Conservation (phyloP, 2,888 invertebrate genomes). For the Parascotia fuliginaria region DNA sequence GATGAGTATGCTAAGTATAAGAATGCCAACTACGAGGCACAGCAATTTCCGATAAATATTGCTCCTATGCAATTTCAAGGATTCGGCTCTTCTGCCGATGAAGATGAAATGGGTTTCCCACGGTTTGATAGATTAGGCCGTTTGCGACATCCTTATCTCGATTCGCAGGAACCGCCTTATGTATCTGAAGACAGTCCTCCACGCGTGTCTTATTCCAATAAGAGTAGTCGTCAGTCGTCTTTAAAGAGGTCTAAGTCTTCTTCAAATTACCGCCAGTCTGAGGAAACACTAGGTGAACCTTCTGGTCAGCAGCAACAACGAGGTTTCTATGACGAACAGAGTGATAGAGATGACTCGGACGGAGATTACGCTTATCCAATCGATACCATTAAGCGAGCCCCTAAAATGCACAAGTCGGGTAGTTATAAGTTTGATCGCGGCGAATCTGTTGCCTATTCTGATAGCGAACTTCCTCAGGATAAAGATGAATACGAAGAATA, state of each 20-base stretch:
- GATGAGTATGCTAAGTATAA: constrained; percentile 78
- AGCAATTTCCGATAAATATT: constrained; percentile 77
- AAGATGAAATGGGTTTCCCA: constrained; percentile 89
- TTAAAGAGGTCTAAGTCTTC: constrained; percentile 74
- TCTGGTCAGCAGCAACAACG: constrained; percentile 67
- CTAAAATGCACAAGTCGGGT: constrained; percentile 74
- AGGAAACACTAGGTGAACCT: constrained; percentile 70
- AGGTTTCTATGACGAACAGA: constrained; percentile 74
- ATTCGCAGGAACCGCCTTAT: constrained; percentile 78
- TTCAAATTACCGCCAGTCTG: constrained; percentile 67
- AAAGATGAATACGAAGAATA: constrained; percentile 79
- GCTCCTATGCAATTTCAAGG: constrained; percentile 86
- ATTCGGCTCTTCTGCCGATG: constrained; percentile 87
- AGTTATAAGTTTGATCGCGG: constrained; percentile 76
- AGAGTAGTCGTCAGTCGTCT: constrained; percentile 80
- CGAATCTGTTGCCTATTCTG: constrained; percentile 78
- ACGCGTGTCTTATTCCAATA: constrained; percentile 77
- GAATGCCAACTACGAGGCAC: constrained; percentile 70
- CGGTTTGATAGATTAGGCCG: constrained; percentile 87
- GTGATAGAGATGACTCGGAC: constrained; percentile 80
- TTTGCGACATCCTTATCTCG: constrained; percentile 81
- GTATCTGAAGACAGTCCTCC: constrained; percentile 81
- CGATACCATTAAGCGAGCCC: constrained; percentile 81
- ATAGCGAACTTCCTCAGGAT: constrained; percentile 73
- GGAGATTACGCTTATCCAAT: constrained; percentile 82